Conservation (phyloP, 1,140 invertebrate genomes). For the Trichoplusia ni region DNA sequence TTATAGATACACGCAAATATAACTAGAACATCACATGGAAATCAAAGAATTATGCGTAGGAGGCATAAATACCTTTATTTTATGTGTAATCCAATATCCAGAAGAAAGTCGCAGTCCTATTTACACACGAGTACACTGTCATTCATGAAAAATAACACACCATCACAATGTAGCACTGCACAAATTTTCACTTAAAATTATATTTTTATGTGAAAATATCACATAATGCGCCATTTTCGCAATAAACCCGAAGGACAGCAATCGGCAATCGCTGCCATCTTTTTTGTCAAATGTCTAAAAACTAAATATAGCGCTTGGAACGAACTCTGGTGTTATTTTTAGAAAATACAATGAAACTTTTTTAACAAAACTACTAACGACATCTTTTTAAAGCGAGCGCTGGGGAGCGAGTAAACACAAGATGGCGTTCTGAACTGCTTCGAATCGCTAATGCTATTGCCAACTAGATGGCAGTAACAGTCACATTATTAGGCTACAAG, state of each 20-base stretch:
- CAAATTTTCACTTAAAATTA: conserved; percentile 79
- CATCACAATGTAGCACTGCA: conserved; percentile 79
- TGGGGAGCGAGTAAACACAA: too few relatives aligned
- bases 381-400: conserved; percentile 59
- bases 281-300: conserved; percentile 81
- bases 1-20: conserved; percentile 14
- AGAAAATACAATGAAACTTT: conserved; percentile 65
- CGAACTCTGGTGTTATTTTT: conserved; percentile 81
- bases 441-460: too few relatives aligned
- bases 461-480: too few relatives aligned
- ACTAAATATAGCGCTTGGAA: conserved; percentile 79
- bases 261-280: conserved; percentile 80
- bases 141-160: conserved; percentile 74
- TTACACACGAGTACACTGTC: conserved; percentile 76
- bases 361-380: conserved; percentile 40
- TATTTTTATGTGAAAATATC: conserved; percentile 79
- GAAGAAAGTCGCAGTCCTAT: conserved; percentile 75
- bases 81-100: conserved; percentile 81
- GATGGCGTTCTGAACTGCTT: too few relatives aligned
- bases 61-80: conserved; percentile 78
- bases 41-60: conserved; percentile 68
- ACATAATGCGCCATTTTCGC: conserved; percentile 81
- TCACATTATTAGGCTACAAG: too few relatives aligned
- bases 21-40: conserved; percentile 37
- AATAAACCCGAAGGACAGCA: conserved; percentile 76